Evolutionary conservation across 1,140 invertebrate genomes (phyloP).

Genomic region (Scaptomyza graminum): DNA sequence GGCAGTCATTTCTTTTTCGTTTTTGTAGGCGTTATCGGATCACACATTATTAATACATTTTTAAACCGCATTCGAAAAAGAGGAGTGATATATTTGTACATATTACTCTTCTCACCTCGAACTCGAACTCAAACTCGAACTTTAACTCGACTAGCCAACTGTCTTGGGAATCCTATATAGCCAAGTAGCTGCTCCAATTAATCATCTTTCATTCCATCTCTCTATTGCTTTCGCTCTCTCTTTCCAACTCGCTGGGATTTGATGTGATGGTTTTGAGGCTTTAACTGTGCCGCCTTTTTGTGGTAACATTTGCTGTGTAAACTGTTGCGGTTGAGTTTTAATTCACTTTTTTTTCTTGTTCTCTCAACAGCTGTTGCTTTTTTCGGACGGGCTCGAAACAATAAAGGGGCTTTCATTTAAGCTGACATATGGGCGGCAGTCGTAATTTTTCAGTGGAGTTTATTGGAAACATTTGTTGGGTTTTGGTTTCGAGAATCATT

Average conservation of each 20-base stretch:
- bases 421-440: slow-evolving; percentile 80
- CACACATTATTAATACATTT: slow-evolving; percentile 77
- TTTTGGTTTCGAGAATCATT: slow-evolving; percentile 44
- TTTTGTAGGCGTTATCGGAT: slow-evolving; percentile 54
- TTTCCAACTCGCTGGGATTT: slow-evolving; percentile 36
- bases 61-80: slow-evolving; percentile 57
- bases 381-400: slow-evolving; percentile 4
- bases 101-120: slow-evolving; percentile 78
- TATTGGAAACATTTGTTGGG: slow-evolving; percentile 55
- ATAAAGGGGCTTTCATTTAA: slow-evolving; percentile 57
- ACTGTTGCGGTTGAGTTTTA: slow-evolving; percentile 77
- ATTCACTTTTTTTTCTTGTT: slow-evolving; percentile 67
- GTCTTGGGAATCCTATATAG: slow-evolving; percentile 37
- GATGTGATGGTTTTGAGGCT: no score
- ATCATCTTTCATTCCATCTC: slow-evolving; percentile 51
- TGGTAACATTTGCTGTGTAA: slow-evolving; percentile 81
- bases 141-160: slow-evolving; percentile 35
- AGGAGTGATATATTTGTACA: slow-evolving; percentile 82
- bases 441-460: slow-evolving; percentile 73
- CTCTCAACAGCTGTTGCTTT: slow-evolving; percentile 63
- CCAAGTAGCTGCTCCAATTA: slow-evolving; percentile 68
- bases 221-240: background rate
- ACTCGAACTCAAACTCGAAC: background rate
- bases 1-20: slow-evolving; percentile 23
- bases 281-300: slow-evolving; percentile 57